phyloP scores from a whole-genome alignment of 1,140 invertebrate species.

The Brachionus paranguensis region DNA sequence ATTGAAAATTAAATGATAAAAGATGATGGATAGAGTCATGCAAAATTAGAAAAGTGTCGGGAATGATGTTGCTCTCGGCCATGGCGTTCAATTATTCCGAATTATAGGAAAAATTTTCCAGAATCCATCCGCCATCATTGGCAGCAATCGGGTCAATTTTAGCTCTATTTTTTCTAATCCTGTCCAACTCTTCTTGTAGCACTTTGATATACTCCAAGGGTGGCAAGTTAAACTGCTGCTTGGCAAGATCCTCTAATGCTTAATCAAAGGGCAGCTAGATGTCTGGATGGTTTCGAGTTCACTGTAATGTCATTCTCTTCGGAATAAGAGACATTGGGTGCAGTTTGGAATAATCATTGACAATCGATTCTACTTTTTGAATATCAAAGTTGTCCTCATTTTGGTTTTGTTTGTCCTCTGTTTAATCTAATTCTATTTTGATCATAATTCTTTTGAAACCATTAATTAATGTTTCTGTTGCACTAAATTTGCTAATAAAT shows the following conservation, averaged over 20 bases:
- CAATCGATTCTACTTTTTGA: neutral
- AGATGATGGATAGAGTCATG: too few relatives aligned
- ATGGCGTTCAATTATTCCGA: too few relatives aligned
- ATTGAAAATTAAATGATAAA: too few relatives aligned
- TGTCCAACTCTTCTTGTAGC: slow-evolving; percentile 5
- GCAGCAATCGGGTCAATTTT: neutral
- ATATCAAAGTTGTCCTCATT: neutral
- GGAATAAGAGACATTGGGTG: neutral
- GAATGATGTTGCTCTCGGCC: slow-evolving; percentile 44
- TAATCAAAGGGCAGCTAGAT: neutral
- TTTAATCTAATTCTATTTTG: too few relatives aligned
- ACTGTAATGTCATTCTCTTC: slow-evolving; percentile 18
- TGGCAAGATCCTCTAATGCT: neutral
- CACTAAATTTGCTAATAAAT: too few relatives aligned
- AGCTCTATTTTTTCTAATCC: neutral
- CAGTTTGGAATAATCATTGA: neutral
- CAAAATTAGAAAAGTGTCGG: too few relatives aligned
- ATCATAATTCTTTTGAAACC: too few relatives aligned
- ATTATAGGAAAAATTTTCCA: slow-evolving; percentile 44
- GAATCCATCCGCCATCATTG: slow-evolving; percentile 52
- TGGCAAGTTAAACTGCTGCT: neutral
- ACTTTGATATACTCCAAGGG: neutral
- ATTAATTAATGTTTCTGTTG: too few relatives aligned
- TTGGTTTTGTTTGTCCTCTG: too few relatives aligned
- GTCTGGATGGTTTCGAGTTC: slow-evolving; percentile 29